A percentile compares a stretch with the other conserved stretches of the same genome.
These are phyloP conservation scores for Petrolisthes cinctipes DNA, from an alignment of 2,888 invertebrate species.

Conservation along the genomic window DNA sequence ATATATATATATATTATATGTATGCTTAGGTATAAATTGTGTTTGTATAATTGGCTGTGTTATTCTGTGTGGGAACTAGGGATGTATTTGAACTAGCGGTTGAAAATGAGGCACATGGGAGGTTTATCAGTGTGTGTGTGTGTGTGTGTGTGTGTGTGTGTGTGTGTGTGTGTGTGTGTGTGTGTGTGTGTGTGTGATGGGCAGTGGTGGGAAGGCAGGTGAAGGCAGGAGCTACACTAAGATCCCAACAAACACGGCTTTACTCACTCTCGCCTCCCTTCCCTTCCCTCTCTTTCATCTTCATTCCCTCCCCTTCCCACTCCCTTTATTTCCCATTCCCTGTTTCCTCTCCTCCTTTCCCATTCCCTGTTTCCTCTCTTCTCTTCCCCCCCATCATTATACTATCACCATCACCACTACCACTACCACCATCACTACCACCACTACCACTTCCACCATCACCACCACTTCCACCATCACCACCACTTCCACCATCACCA, in stretches of 20 bases:
- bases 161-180: conserved; percentile 17
- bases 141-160: conserved; percentile 19
- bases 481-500: not conserved
- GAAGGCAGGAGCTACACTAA: not conserved
- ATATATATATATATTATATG: not conserved
- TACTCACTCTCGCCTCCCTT: not conserved
- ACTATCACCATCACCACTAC: not conserved
- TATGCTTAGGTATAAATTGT: not conserved
- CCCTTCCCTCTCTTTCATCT: not conserved
- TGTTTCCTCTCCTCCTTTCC: not conserved
- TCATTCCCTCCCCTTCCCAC: not conserved
- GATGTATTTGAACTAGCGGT: no score
- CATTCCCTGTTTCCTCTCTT: not conserved
- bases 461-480: not conserved
- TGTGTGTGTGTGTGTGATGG: conserved; percentile 15
- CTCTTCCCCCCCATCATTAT: not conserved
- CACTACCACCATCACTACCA: not conserved
- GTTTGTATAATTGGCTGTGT: not conserved
- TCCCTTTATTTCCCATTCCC: no score
- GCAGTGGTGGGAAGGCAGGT: not conserved
- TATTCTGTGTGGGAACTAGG: no score
- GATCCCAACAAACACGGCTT: not conserved
- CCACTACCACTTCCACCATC: not conserved
- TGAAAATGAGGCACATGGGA: no score
- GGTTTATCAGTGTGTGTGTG: not conserved